Evolutionary conservation across 2,113 vertebrate species (phyloP).

Genomic region (Clarias magur): DNA sequence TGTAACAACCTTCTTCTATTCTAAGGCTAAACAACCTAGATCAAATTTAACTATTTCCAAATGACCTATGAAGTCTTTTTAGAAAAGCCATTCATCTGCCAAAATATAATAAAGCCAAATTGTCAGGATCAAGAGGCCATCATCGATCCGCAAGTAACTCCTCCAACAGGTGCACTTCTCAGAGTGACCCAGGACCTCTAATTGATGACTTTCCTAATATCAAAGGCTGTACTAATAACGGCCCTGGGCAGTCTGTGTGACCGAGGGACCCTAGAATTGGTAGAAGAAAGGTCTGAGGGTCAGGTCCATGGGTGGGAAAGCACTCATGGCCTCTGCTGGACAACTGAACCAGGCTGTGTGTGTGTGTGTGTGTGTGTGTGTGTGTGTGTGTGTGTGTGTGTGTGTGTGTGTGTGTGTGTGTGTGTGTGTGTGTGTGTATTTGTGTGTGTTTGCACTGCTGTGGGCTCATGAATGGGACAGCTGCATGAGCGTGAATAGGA

Average conservation of each 20-base stretch:
- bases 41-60: slow-evolving; percentile 1
- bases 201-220: slow-evolving; percentile 62
- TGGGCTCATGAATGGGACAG: slow-evolving; percentile 64
- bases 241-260: slow-evolving; percentile 62
- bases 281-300: slow-evolving; percentile 62
- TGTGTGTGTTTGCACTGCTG: slow-evolving; percentile 55
- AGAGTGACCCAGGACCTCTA: slow-evolving; percentile 52
- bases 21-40: slow-evolving; percentile 10
- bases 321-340: slow-evolving; percentile 61
- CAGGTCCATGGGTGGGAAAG: slow-evolving; percentile 62
- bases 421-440: slow-evolving; percentile 63
- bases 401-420: slow-evolving; percentile 56
- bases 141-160: slow-evolving; percentile 39
- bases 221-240: slow-evolving; percentile 62
- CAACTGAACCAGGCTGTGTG: slow-evolving; percentile 65
- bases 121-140: slow-evolving; percentile 27
- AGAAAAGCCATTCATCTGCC: slow-evolving; percentile 21
- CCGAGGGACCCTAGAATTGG: slow-evolving; percentile 55
- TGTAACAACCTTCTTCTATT: neutral
- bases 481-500: slow-evolving; percentile 75
- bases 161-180: slow-evolving; percentile 62
- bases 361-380: slow-evolving; percentile 57
- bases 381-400: slow-evolving; percentile 50
- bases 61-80: slow-evolving; percentile 12
- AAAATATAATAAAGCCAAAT: slow-evolving; percentile 40